Conservation (phyloP, 2,797 vertebrate species). For the Enteromius fasciolatus region DNA sequence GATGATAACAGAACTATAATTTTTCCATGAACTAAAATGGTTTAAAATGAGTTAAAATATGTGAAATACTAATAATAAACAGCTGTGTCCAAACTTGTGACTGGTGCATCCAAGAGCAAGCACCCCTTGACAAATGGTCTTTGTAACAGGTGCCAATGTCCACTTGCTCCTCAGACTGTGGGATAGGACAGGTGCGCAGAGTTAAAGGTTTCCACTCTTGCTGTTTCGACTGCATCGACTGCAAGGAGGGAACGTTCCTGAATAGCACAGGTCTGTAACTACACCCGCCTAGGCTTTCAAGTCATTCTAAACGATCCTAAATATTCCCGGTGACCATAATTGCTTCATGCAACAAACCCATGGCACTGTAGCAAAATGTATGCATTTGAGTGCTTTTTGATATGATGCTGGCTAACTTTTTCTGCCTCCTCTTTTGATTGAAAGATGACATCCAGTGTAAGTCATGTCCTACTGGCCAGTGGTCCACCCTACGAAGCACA, state of each 20-base stretch:
- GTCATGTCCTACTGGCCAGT: conserved; percentile 75
- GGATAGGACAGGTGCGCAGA: conserved; percentile 78
- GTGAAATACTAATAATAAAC: neutral
- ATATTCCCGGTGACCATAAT: neutral
- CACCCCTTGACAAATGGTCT: neutral
- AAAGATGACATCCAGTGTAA: conserved; percentile 78
- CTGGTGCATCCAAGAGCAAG: neutral
- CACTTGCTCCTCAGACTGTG: conserved; percentile 82
- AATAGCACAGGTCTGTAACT: conserved; percentile 72
- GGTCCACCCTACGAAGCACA: conserved; percentile 74
- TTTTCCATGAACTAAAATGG: neutral
- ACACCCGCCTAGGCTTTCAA: neutral
- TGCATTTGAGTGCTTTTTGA: neutral
- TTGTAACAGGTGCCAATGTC: conserved; percentile 80
- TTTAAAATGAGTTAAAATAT: neutral
- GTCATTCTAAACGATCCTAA: neutral
- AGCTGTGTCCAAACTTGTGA: neutral
- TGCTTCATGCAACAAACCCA: neutral
- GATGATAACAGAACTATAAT: neutral
- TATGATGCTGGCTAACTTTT: neutral
- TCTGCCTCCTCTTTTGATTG: neutral
- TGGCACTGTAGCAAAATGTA: neutral
- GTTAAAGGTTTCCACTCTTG: conserved; percentile 91
- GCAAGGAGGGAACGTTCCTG: conserved; percentile 81
- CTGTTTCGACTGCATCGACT: conserved; percentile 91